These are phyloP conservation scores for Pterocles burchelli DNA, from an alignment of 2,113 vertebrate species.

Conservation along the genomic window DNA sequence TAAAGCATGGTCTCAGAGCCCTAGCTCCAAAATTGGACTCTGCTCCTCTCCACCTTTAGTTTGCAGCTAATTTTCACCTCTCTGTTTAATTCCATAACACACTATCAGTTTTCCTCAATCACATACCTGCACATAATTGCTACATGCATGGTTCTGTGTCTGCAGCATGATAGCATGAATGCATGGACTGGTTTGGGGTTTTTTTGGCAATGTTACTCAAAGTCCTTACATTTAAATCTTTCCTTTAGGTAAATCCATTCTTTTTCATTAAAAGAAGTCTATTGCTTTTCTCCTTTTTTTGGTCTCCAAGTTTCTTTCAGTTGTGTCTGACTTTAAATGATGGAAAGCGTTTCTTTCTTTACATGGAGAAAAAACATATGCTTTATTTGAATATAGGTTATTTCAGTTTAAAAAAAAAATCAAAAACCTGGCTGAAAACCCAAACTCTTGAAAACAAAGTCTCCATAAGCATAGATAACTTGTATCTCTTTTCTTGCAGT, in stretches of 20 bases:
- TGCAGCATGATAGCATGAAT: neutral
- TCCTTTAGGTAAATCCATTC: neutral
- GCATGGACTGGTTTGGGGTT: neutral
- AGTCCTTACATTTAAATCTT: neutral
- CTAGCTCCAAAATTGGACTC: neutral
- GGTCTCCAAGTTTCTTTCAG: neutral
- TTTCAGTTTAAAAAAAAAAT: neutral
- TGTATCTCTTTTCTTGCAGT: neutral
- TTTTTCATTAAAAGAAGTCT: neutral
- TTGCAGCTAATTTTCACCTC: neutral
- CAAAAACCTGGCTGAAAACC: neutral
- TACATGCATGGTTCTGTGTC: neutral
- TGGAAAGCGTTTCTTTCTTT: neutral
- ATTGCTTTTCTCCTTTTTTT: neutral
- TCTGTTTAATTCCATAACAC: neutral
- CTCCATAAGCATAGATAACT: neutral
- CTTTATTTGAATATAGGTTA: neutral
- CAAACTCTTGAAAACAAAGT: neutral
- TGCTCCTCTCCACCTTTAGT: neutral
- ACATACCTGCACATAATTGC: neutral
- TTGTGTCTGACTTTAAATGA: neutral
- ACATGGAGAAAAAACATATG: neutral
- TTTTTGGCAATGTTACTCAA: neutral
- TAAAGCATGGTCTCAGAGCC: neutral
- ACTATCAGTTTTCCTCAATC: neutral